Base-by-base conservation (phyloP, 2,113 vertebrate species). In the Pseudorectes ferrugineus region DNA sequence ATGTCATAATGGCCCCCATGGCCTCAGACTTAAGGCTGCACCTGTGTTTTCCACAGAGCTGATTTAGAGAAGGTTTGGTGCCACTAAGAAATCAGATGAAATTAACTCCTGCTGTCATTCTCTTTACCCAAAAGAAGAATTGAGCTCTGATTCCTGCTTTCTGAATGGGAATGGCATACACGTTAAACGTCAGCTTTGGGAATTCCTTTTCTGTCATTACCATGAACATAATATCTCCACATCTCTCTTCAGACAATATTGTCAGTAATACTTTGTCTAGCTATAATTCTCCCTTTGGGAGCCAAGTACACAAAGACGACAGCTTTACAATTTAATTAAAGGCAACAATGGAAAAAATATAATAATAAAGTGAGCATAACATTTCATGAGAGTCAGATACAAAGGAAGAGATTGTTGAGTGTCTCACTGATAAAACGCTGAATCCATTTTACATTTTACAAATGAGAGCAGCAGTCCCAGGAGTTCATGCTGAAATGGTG, bases 321-420 rank as follows among this genome's bases (percentile, higher is more conserved):
- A 82, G 51, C 78, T 89, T 95, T 95, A 96, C 96, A 96, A 97
- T 70, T 96, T 97, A 97, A 97, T 97, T 97, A 98, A 97, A 96
- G 54, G 59, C 75, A 96, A 89, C 84, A 94, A 93, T 73, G 61
- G 73, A 94, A 82, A 93, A 97, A 93, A 92, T 88, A 73, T 35
- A 91, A 89, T 92, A 96, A 96, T 91, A 90, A 91, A 80, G 29
- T 38, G 43, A 78, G 31, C 48, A 80, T 76, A 90, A 54, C 24
- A 62, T 77, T 85, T 82, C 67, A 43, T 11, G 35, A 70, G 36
- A 76, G 59, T 72, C 21, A 85, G 45, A 48, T 71, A 85, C 21
- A 85, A 76, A 88, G 52, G 48, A 57, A 89, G 59, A 91, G 42
- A 42, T 9, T 78, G 43, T 42, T 10, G 10, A 92, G 85, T 2